These are phyloP conservation scores for Dascillus cervinus DNA, from an alignment of 2,888 invertebrate species.

Conservation along the genomic window DNA sequence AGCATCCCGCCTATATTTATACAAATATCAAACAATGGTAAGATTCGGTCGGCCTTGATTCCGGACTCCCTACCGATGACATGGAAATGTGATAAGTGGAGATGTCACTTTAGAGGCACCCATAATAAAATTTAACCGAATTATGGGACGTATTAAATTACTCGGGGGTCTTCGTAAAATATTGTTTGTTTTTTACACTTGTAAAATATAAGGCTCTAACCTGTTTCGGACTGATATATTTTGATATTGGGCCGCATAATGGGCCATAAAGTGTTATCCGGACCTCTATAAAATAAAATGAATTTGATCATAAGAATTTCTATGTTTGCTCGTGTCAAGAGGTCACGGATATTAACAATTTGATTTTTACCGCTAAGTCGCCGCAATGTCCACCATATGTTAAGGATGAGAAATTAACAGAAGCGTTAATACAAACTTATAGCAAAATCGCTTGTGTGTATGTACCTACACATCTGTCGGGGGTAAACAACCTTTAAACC, in stretches of 20 bases:
- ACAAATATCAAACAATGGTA: no score
- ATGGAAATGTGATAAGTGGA: conserved; percentile 18
- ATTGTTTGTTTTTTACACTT: no score
- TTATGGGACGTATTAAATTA: conserved; percentile 18
- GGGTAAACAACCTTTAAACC: conserved; percentile 2
- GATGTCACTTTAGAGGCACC: conserved; percentile 14
- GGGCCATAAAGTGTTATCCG: no score
- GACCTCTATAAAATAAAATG: no score
- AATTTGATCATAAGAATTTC: no score
- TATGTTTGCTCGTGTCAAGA: conserved; percentile 12
- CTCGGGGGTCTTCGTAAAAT: conserved; percentile 5
- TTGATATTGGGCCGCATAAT: no score
- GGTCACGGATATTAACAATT: conserved; percentile 12
- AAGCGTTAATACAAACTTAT: conserved; percentile 12
- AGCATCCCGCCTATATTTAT: no score
- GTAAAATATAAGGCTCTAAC: no score
- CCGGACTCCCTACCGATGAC: conserved; percentile 15
- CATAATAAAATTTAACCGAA: conserved; percentile 17
- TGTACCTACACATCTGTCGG: neutral
- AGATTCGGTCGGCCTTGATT: conserved; percentile 10
- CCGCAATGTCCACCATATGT: conserved; percentile 8
- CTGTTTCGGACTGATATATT: no score
- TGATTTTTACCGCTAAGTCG: conserved; percentile 11
- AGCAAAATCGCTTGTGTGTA: conserved; percentile 1
- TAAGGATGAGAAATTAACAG: conserved; percentile 12